A percentile compares a stretch with the other conserved stretches of the same genome.
Conservation (phyloP, 2,888 invertebrate genomes). For the Drepanosiphum platanoidis region DNA sequence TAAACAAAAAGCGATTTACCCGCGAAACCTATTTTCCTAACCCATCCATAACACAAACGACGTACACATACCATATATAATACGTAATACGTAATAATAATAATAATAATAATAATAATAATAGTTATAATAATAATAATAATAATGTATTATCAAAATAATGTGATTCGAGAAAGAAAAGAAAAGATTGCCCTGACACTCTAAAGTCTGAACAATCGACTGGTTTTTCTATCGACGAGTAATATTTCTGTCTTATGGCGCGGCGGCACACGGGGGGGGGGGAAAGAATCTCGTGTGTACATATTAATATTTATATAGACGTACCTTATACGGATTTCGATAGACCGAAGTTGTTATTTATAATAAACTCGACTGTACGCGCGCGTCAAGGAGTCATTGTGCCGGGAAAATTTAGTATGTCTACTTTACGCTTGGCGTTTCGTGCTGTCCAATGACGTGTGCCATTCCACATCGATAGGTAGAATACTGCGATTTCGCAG, state of each 20-base stretch:
- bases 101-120: constrained; percentile 29
- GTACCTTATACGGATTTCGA: background rate
- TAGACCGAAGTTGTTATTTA: constrained; percentile 16
- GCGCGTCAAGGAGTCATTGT: background rate
- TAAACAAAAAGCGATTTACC: constrained; percentile 22
- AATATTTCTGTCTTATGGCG: background rate
- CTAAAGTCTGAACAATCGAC: constrained; percentile 17
- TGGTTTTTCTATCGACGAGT: background rate
- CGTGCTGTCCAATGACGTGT: constrained; percentile 55
- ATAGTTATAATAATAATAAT: constrained; percentile 7
- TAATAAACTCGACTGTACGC: constrained; percentile 4
- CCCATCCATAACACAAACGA: constrained; percentile 14
- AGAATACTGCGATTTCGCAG: constrained; percentile 43
- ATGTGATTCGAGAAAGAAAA: background rate
- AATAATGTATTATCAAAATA: constrained; percentile 6
- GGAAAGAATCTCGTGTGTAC: background rate
- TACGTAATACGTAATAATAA: constrained; percentile 13
- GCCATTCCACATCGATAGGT: constrained; percentile 45
- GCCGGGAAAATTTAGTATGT: constrained; percentile 28
- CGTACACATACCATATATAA: background rate
- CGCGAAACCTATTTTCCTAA: constrained; percentile 26
- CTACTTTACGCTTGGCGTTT: constrained; percentile 42
- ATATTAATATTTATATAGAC: background rate
- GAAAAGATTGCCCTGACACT: constrained; percentile 8
- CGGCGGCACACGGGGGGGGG: background rate